Percentiles rank a stretch among this genome's conserved stretches.
phyloP scores from a whole-genome alignment of 2,888 invertebrate genomes.

The Dichetophora obliterata region DNA sequence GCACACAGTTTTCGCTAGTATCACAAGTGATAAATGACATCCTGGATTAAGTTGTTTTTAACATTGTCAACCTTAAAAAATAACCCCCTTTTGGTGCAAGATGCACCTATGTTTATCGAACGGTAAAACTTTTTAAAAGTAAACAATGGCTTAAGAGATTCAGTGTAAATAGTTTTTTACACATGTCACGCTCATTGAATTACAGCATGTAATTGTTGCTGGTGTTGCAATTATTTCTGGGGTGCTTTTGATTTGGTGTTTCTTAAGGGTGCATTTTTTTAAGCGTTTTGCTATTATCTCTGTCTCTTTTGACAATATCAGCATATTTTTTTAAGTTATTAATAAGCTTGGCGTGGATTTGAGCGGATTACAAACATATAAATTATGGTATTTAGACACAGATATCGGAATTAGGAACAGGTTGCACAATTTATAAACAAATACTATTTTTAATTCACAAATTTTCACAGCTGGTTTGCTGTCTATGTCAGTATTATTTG shows the following conservation, averaged over 20 bases:
- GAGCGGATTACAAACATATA: slow-evolving; percentile 54
- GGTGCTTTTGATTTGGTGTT: slow-evolving; percentile 15
- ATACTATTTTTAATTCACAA: not conserved
- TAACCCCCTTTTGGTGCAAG: not conserved
- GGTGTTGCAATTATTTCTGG: slow-evolving; percentile 22
- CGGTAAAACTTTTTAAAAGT: slow-evolving; percentile 55
- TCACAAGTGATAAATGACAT: slow-evolving; percentile 52
- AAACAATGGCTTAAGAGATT: slow-evolving; percentile 67
- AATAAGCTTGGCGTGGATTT: slow-evolving; percentile 56
- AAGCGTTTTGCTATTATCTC: not conserved
- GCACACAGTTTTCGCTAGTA: slow-evolving; percentile 32
- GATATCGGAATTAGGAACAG: slow-evolving; percentile 40
- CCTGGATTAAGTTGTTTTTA: slow-evolving; percentile 53
- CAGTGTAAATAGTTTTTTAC: slow-evolving; percentile 65
- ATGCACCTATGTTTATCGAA: not conserved
- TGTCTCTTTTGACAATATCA: not conserved
- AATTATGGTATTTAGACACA: slow-evolving; percentile 50
- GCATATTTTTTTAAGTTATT: slow-evolving; percentile 46
- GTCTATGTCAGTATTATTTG: not conserved
- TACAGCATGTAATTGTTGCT: slow-evolving; percentile 62
- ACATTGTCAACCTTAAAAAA: not conserved
- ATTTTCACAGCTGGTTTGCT: not conserved
- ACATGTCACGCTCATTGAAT: slow-evolving; percentile 65
- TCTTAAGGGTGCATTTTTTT: slow-evolving; percentile 15
- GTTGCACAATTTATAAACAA: slow-evolving; percentile 38